Conservation (phyloP, 2,113 vertebrate species). For the Danio rerio region DNA sequence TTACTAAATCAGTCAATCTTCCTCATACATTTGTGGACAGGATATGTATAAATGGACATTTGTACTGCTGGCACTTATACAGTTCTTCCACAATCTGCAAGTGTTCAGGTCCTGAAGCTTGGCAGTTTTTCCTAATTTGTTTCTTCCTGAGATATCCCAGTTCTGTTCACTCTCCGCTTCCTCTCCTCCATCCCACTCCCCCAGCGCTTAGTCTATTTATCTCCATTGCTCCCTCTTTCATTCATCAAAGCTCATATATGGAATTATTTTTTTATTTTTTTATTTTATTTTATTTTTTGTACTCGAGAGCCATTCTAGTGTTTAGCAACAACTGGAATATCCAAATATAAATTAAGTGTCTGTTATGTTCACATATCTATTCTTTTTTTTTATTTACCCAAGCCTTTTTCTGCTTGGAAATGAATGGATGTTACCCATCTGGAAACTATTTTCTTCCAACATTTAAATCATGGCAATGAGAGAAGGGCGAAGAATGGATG, state of each 20-base stretch:
- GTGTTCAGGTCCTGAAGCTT: conserved; percentile 15
- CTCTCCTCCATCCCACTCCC: conserved; percentile 21
- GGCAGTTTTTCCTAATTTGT: conserved; percentile 32
- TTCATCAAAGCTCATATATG: neutral
- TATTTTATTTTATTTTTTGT: no score
- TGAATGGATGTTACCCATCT: conserved; percentile 55
- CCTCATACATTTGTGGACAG: neutral
- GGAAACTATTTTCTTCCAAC: conserved; percentile 55
- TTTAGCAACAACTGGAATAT: neutral
- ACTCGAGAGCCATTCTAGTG: neutral
- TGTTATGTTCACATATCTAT: neutral
- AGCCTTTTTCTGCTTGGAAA: neutral
- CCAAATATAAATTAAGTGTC: neutral
- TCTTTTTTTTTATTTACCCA: neutral
- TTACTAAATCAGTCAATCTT: no score
- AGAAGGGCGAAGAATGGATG: neutral
- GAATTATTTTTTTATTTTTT: neutral
- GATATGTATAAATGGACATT: neutral
- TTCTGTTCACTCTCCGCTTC: conserved; percentile 38
- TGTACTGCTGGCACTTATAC: neutral
- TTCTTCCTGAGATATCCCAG: conserved; percentile 18
- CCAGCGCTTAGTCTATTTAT: neutral
- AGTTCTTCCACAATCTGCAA: conserved; percentile 10
- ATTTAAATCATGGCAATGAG: conserved; percentile 34
- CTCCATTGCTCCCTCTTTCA: neutral